Base-by-base conservation (phyloP, 1,140 invertebrate species). In the Pachyrhynchus sulphureomaculatus region DNA sequence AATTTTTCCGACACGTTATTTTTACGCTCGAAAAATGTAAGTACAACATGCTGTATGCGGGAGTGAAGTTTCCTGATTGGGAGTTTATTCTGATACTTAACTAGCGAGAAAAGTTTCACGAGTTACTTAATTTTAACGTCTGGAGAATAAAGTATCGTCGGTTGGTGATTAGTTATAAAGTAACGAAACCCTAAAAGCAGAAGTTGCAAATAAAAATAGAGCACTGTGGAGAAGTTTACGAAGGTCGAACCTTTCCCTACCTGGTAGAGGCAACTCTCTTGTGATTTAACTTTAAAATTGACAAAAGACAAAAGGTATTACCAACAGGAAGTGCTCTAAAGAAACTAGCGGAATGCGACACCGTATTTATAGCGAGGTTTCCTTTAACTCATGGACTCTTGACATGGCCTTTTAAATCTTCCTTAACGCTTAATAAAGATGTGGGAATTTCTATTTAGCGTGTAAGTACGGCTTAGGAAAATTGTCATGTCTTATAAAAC, bases 281-380 rank as follows among this genome's bases (percentile, higher is more conserved):
- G 47, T 23, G 59, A 61, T 61, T 61, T 61, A 61, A 61, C 49
- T 61, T 61, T 54, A 54, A 61, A 61, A 61, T 61, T 47, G 59
- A 61, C 59, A 54, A 61, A 61, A 61, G 59, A 61, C 59, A 54
- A 61, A 61, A 54, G 49, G 56, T 58, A 49, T 58, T 58, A 58
- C 54, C 45, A 57, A 47, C 54, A 57, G 41, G 33, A 57, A 37
- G 39, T 41, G 54, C 54, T 45, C 42, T 18, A 24, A 57, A 57
- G 54, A 47, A 57, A 47, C 37, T 42, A 42, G 45, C 41, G 26
- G 24, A 47, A 47, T 26, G 24, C 29, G 33, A 34, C 42, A 37
- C 24, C n/a, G 45, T 59, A 59, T 59, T 59, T 59, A 59, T 59
- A 36, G 47, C 56, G 23, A 59, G 17, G 36, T 24, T 54, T 54